Percentiles rank a stretch among this genome's conserved stretches.
These are phyloP conservation scores for Colletes collaris DNA, from an alignment of 2,888 invertebrate species.

Conservation along the genomic window DNA sequence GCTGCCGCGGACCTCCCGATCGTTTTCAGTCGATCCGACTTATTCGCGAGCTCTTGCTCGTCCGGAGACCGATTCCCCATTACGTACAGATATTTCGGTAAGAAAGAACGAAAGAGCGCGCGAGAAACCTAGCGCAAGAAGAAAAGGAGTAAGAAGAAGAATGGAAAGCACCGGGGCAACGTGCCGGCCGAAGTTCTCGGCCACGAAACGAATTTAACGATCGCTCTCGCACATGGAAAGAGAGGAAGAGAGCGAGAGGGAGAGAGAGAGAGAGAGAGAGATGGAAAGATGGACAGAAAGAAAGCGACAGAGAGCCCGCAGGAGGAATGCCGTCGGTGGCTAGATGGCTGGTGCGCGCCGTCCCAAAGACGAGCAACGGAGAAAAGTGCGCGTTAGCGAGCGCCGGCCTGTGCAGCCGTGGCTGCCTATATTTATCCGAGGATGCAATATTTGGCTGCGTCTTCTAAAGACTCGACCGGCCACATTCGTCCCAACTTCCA, in stretches of 20 bases:
- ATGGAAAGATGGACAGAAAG: background rate
- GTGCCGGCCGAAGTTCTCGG: constrained; percentile 69
- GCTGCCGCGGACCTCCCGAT: too few species aligned
- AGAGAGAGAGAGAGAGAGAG: constrained; percentile 5
- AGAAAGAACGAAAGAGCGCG: constrained; percentile 13
- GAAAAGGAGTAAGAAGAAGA: constrained; percentile 18
- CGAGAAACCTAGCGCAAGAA: background rate
- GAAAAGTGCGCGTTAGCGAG: constrained; percentile 66
- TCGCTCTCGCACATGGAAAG: constrained; percentile 70
- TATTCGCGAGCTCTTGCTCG: background rate
- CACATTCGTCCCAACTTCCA: constrained; percentile 71
- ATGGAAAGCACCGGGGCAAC: constrained; percentile 50
- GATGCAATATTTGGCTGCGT: constrained; percentile 79
- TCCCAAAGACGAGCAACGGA: constrained; percentile 63
- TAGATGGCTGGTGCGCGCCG: constrained; percentile 61
- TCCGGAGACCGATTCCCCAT: constrained; percentile 3
- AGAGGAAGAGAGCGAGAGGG: constrained; percentile 39
- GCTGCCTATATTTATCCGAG: constrained; percentile 78
- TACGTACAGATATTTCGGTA: constrained; percentile 25
- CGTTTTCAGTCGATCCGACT: too few species aligned
- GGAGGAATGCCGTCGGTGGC: constrained; percentile 68
- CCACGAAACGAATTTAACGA: constrained; percentile 73
- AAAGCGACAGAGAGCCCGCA: constrained; percentile 42
- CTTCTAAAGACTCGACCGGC: constrained; percentile 69
- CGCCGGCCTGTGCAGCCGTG: constrained; percentile 69